Percentiles rank a stretch among this genome's conserved stretches.
Conservation (phyloP, 2,888 invertebrate species). For the Carcina quercana region DNA sequence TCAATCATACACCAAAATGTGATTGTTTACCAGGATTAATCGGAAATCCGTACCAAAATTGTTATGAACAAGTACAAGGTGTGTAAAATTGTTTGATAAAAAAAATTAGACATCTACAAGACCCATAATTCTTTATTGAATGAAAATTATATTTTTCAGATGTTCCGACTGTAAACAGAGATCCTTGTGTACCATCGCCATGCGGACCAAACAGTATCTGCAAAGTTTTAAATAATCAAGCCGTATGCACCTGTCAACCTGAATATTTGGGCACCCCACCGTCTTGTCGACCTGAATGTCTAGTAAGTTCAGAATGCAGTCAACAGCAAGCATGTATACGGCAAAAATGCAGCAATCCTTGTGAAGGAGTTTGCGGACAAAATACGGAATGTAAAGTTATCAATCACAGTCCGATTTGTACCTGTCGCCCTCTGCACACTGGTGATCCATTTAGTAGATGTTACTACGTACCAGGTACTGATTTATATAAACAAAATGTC, state of each 20-base stretch:
- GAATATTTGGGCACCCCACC: constrained; percentile 80
- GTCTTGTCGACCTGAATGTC: constrained; percentile 78
- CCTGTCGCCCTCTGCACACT: constrained; percentile 75
- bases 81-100: constrained; percentile 6
- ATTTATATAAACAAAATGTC: not conserved
- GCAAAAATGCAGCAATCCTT: constrained; percentile 80
- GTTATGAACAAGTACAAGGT: constrained; percentile 56
- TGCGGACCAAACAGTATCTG: constrained; percentile 86
- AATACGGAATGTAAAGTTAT: constrained; percentile 80
- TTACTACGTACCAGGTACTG: constrained; percentile 70
- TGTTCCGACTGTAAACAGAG: constrained; percentile 35
- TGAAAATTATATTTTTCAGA: constrained; percentile 32
- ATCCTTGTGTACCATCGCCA: constrained; percentile 84
- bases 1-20: constrained; percentile 82
- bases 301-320: constrained; percentile 78
- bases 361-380: constrained; percentile 78
- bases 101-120: not conserved
- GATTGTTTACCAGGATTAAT: constrained; percentile 77
- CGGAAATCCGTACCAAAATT: constrained; percentile 76
- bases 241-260: constrained; percentile 81
- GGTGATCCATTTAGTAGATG: constrained; percentile 82
- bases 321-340: constrained; percentile 79
- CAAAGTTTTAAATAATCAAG: constrained; percentile 79
- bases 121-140: constrained; percentile 2
- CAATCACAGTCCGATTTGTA: constrained; percentile 84